phyloP scores from a whole-genome alignment of 2,888 invertebrate genomes.

The Drosophila kanekoi region DNA sequence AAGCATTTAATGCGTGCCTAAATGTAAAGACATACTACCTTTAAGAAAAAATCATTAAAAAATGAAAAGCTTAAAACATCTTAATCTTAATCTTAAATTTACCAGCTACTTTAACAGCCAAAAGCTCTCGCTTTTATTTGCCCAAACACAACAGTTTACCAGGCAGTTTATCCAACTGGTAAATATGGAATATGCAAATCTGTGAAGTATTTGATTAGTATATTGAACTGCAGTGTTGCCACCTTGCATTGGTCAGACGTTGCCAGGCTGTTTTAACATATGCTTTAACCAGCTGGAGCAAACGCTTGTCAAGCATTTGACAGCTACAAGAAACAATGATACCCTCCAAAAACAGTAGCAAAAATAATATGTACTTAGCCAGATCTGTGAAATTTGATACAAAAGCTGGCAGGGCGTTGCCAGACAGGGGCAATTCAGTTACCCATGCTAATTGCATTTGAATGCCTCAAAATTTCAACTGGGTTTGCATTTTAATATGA shows the following conservation, averaged over 20 bases:
- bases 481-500: slow-evolving; percentile 32
- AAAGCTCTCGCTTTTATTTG: not conserved
- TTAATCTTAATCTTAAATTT: not conserved
- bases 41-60: not conserved
- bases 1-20: not conserved
- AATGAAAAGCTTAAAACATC: not conserved
- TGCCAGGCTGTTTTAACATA: not conserved
- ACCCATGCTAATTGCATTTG: slow-evolving; percentile 1
- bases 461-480: slow-evolving; percentile 2
- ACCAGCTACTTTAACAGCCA: not conserved
- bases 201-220: too few relatives aligned
- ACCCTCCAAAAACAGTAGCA: not conserved
- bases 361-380: not conserved
- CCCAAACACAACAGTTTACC: not conserved
- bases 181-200: not conserved
- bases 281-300: not conserved
- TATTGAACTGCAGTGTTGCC: too few relatives aligned
- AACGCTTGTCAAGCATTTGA: not conserved
- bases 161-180: not conserved
- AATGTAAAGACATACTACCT: not conserved
- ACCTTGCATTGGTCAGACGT: not conserved
- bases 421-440: slow-evolving; percentile 8
- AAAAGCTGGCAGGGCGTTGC: slow-evolving; percentile 1
- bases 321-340: not conserved
- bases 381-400: not conserved